Evolutionary conservation across 92 coral and sea anemone genomes (phyloP), one percentile per base, ranked within the genome.

Genomic region (Siderastrea radians): DNA sequence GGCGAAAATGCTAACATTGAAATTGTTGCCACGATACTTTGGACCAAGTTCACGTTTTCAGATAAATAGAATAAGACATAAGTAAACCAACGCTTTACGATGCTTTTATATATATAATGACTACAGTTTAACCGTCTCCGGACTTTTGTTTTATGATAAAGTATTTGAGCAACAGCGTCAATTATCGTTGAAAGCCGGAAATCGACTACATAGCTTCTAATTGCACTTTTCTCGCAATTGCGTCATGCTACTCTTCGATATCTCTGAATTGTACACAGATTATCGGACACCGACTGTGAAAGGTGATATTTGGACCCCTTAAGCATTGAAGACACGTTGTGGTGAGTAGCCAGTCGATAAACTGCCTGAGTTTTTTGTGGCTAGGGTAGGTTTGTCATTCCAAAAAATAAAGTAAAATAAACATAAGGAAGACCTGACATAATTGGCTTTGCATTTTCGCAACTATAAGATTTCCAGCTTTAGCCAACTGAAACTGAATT

Each of bases 81-180:
- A 79, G 11, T 50, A 79, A 79, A 17, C 83, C 19, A 6, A 14
- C 49, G 17, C 43, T 79, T 78, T 8, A 47, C 72, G 26, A 63
- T 64, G 83, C 71, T 63, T 65, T 63, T 49, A 49, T 79, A 19
- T 12, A 65, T 17, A 49, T 64, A 17, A 58, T 44, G 80, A 14
- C 5, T 75, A 3, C 14, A 11, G 69, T 61, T 47, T 45, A 62
- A 78, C 44, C 19, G 50, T 17, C 15, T 10, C 72, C 58, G 60
- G 72, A 64, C 12, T 15, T 49, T 46, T 16, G 60, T 49, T 19
- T 62, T n/a, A 45, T 49, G 47, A 48, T 50, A 48, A 49, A 79
- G 45, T 63, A 79, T 79, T 79, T 79, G 61, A 79, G 49, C 48
- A 63, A 50, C 57, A 64, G 47, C 8, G 83, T 59, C 83, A 79